Evolutionary conservation across 2,113 vertebrate species (phyloP).

Genomic region (Pangasianodon gigas): DNA sequence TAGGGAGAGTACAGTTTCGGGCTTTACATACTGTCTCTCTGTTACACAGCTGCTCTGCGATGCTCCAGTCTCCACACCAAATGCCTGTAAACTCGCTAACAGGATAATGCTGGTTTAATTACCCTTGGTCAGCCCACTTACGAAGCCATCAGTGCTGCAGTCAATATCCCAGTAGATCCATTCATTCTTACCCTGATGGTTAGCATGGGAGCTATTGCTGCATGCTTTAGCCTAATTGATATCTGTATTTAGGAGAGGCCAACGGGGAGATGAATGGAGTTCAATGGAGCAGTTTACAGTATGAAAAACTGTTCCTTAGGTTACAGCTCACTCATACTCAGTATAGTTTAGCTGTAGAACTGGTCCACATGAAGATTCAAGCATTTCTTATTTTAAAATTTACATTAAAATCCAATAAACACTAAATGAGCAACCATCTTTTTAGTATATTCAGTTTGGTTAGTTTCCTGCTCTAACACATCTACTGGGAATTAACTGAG

Average conservation of each 20-base stretch:
- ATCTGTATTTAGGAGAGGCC: conserved; percentile 81
- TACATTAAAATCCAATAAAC: background rate
- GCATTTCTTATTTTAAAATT: background rate
- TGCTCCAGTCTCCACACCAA: conserved; percentile 48
- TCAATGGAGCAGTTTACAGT: conserved; percentile 80
- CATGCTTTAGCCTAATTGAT: conserved; percentile 82
- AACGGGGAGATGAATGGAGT: conserved; percentile 75
- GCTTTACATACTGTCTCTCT: conserved; percentile 36
- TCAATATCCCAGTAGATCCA: conserved; percentile 82
- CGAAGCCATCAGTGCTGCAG: conserved; percentile 78
- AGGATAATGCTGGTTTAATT: conserved; percentile 81
- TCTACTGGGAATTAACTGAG: too few species aligned
- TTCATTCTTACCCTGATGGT: conserved; percentile 78
- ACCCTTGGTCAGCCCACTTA: conserved; percentile 81
- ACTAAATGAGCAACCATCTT: background rate
- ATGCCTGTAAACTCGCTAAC: conserved; percentile 71
- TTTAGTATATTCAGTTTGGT: background rate
- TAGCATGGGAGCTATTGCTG: conserved; percentile 80
- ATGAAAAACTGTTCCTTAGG: conserved; percentile 67
- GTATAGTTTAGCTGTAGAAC: conserved; percentile 66
- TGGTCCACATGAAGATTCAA: conserved; percentile 59
- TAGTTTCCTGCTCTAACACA: too few species aligned
- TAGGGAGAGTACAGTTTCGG: conserved; percentile 42
- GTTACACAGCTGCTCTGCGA: background rate
- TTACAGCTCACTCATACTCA: conserved; percentile 55